Evolutionary conservation across 2,113 vertebrate species (phyloP), one percentile per base, ranked within the genome.

Genomic region (Tangachromis dhanisi): DNA sequence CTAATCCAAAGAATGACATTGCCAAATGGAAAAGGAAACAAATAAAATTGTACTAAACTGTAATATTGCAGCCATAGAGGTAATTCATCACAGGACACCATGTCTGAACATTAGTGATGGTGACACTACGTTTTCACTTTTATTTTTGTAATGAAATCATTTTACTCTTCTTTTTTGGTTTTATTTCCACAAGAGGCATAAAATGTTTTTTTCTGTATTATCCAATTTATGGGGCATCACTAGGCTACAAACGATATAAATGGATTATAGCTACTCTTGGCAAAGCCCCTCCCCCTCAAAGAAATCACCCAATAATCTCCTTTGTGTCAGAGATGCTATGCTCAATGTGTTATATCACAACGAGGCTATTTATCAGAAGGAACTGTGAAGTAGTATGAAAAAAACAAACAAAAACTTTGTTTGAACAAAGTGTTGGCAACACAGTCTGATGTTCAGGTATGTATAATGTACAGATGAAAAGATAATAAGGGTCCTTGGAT

Each of bases 241-340:
- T 11, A 13, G 16, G 42, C 59, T 33, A 35, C 49, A 81, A 80
- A 83, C 3, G 35, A 87, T 63, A 38, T 33, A 80, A 90, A 87
- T 49, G 29, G 9, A 88, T 84, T 63, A 45, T 71, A 84, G 51
- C 5, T 40, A 61, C 42, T 86, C 57, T 83, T 81, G 53, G 84
- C 80, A 38, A n/a, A 89, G 16, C 4, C 71, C 71, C 71, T 45
- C 21, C 66, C 66, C 24, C 81, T 83, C 86, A 88, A 76, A 78
- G 59, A 87, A 93, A 91, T 90, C 24, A 91, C 91, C 92, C 89
- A 89, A 87, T 91, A 91, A 53, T 33, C 66, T 86, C 83, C 66
- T 90, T 82, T 89, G 85, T 93, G 90, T 93, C 90, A 90, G 78
- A 85, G 83, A 85, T 61, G 80, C 63, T 24, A 83, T 86, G 68